Evolutionary conservation across 2,888 invertebrate species (phyloP).

Genomic region (Cantharis nigra): DNA sequence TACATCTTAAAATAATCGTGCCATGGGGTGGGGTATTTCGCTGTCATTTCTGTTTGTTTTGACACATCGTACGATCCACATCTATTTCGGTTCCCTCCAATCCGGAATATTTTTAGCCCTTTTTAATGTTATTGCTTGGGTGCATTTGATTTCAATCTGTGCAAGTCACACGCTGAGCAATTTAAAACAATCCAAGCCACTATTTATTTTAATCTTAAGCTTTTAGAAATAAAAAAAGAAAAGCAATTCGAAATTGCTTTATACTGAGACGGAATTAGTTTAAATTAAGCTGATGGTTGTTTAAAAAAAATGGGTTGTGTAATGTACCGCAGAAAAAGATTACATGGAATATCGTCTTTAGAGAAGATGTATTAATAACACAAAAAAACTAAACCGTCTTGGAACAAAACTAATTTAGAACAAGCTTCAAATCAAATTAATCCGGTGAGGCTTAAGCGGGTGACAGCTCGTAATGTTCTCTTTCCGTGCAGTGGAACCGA

Average conservation of each 20-base stretch:
- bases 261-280: background rate
- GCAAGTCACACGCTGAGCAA: background rate
- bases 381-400: slow-evolving; percentile 27
- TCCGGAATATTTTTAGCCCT: background rate
- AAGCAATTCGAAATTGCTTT: background rate
- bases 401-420: slow-evolving; percentile 31
- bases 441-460: slow-evolving; percentile 42
- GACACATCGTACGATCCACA: background rate
- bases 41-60: background rate
- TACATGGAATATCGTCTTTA: slow-evolving; percentile 14
- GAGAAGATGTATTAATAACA: slow-evolving; percentile 28
- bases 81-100: background rate
- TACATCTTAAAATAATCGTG: background rate
- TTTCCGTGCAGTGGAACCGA: slow-evolving; percentile 37
- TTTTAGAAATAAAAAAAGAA: background rate
- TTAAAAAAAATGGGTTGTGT: background rate
- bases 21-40: background rate
- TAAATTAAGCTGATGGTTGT: background rate
- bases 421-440: slow-evolving; percentile 45
- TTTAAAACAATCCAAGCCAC: background rate
- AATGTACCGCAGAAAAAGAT: background rate
- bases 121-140: background rate
- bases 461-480: slow-evolving; percentile 45
- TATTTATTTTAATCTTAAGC: background rate
- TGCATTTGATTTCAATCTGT: background rate